Percentiles rank a stretch among this genome's conserved stretches.
Evolutionary conservation across 2,797 vertebrate species (phyloP).

Genomic region (Oreonectes daqikongensis): DNA sequence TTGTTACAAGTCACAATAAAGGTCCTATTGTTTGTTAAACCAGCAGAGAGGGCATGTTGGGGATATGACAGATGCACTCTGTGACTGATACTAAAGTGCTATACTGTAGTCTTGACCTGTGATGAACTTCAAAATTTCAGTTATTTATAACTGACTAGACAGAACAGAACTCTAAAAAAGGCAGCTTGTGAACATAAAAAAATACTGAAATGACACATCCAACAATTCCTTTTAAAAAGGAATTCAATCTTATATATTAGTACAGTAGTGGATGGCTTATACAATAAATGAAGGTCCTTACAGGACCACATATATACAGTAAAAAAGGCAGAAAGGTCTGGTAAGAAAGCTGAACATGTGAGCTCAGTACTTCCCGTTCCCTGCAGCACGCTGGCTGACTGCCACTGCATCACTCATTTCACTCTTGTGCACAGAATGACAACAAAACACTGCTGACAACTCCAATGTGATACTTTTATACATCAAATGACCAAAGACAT

Average conservation of each 20-base stretch:
- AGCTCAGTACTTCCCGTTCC: constrained; percentile 56
- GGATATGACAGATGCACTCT: neutral
- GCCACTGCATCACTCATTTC: constrained; percentile 24
- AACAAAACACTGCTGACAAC: neutral
- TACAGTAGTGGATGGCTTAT: constrained; percentile 1
- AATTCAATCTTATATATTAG: too few relatives aligned
- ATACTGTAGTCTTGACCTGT: neutral
- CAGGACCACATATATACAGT: constrained; percentile 42
- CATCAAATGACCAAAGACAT: too few relatives aligned
- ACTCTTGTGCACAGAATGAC: constrained; percentile 29
- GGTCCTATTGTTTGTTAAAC: neutral
- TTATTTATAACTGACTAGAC: neutral
- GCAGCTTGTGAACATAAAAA: neutral
- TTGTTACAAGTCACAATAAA: neutral
- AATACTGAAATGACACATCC: neutral
- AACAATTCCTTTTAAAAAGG: too few relatives aligned
- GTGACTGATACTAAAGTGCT: constrained; percentile 4
- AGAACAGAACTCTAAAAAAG: neutral
- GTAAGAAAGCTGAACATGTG: constrained; percentile 59
- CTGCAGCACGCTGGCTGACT: constrained; percentile 50
- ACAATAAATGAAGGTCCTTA: constrained; percentile 55
- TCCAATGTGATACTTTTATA: neutral
- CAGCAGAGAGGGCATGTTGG: neutral
- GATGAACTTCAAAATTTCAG: neutral
- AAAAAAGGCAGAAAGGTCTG: constrained; percentile 67